Base-by-base conservation (phyloP, 37 sponge, comb jelly and placozoan species). In the Aplysina aerophoba region DNA sequence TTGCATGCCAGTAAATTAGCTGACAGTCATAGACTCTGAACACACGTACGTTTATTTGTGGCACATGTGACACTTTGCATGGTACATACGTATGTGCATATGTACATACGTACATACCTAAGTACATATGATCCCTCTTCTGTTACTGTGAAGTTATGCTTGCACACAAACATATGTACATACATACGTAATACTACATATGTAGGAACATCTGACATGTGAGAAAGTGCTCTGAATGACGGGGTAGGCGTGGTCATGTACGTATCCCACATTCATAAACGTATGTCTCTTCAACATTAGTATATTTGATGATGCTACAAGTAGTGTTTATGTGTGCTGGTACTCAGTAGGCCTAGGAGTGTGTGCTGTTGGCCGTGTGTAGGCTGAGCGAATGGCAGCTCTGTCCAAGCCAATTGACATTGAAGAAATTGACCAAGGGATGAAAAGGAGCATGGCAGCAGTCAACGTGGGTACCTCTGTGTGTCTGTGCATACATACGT, bases 381-480 rank as follows among this genome's bases (percentile, higher is more conserved):
- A 94, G 93, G 95, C 94, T 30, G 41, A 57, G 16, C 85, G 99
- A 21, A 75, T 66, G 54, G 75, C 80, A 27, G 95, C 95, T 35
- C 69, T 98, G 11, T 88, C 92, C 16, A 71, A 83, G 34, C 59
- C 95, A 0, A 82, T 98, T 50, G 97, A 98, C 27, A 73, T 98
- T 82, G 87, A 87, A 21, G 82, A 94, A 55, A 94, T 98, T 8
- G 99, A 98, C 80, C 81, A 83, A 56, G 92, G 93, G 38, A 72
- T 98, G 44, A 71, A 88, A 55, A 59, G 80, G 33, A 88, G 91
- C 66, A 86, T 96, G 1, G 73, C 55, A 27, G 65, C 87, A 16
- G 94, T 95, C 41, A 82, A 91, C 82, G 94, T 96, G 53, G 81
- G 90, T 44, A 16, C 6, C 5, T 72, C 8, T 11, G 50, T 8